Conservation (phyloP, 2,797 vertebrate species). For the Nasua narica region DNA sequence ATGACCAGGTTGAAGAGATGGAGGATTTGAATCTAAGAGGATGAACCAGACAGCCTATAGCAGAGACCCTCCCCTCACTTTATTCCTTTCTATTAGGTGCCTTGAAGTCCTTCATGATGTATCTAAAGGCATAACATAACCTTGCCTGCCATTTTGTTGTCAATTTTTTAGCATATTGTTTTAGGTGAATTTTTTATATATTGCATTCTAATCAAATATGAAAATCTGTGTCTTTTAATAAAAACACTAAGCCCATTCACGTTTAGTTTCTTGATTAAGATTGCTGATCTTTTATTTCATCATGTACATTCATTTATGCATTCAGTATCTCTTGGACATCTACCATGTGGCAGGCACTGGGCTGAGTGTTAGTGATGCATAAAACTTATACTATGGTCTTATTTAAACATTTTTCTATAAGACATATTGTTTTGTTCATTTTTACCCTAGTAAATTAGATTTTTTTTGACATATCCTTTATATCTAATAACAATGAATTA, state of each 20-base stretch:
- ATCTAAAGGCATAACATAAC: not conserved
- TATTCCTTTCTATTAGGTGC: not conserved
- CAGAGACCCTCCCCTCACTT: not conserved
- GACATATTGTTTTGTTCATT: not conserved
- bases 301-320: not conserved
- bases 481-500: not conserved
- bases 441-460: not conserved
- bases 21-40: not conserved
- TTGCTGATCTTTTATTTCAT: not conserved
- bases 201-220: not conserved
- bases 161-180: not conserved
- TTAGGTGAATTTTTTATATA: conserved; percentile 3
- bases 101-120: not conserved
- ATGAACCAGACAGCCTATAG: not conserved
- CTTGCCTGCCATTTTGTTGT: not conserved
- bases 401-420: not conserved
- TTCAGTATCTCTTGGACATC: not conserved
- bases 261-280: not conserved
- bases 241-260: not conserved
- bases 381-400: not conserved
- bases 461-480: not conserved
- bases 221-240: not conserved
- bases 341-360: not conserved
- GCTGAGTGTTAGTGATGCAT: not conserved
- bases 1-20: not conserved